Base-by-base conservation (phyloP, 2,888 invertebrate genomes). In the Temnothorax unifasciatus region DNA sequence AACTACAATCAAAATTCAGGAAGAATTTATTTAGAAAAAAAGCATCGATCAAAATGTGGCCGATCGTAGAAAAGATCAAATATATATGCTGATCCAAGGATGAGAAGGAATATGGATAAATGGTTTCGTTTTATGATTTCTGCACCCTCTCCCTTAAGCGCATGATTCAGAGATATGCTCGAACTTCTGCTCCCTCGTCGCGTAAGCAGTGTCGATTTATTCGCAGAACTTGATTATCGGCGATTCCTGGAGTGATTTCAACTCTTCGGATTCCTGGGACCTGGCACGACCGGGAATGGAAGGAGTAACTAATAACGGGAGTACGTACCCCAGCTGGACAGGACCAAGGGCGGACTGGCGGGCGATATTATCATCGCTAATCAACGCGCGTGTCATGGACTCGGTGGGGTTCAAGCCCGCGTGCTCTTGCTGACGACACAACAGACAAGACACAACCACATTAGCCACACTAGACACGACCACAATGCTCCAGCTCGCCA, bases 261-360 rank as follows among this genome's bases (percentile, higher is more conserved):
- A 81, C 47, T 61, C 71, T 47, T 61, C 13, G 71, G 79, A 81
- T 81, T 81, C 79, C 71, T 79, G 69, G 69, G 34, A 69, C 6
- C 34, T 73, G 11, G 47, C 73, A 59, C 73, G 38, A 81, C 11
- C 21, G 18, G 21, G 73, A 25, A 69, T 47, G 89, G 84, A 87
- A 88, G 90, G 88, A 92, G 86, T 91, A 92, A 91, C 91, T 92
- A 93, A 91, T 91, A 86, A 90, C 92, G 94, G 79, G 94, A 95
- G 97, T 97, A 98, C 98, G 96, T 98, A 98, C 98, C 98, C 98
- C 96, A 98, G 97, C 96, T 98, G 98, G 95, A 98, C 98, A 96
- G 98, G 98, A 96, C 98, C 98, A 96, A 97, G 96, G 94, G 96
- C 97, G 96, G 97, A 97, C 96, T 97, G 97, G 96, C 97, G 97